These are phyloP conservation scores for Triplophysa siluroides DNA, from an alignment of 2,113 vertebrate genomes.

Conservation along the genomic window DNA sequence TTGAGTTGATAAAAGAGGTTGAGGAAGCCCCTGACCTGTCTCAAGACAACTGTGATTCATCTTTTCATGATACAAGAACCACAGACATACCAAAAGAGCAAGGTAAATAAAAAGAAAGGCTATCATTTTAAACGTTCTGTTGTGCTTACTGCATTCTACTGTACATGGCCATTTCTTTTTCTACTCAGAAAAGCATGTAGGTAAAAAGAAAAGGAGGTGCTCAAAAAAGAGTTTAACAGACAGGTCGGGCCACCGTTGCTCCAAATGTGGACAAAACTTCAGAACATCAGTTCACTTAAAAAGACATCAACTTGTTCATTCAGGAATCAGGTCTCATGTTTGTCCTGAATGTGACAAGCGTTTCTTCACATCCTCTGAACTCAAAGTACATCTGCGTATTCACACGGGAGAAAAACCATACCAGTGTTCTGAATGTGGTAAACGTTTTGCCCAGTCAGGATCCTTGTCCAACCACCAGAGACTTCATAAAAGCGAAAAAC, in stretches of 20 bases:
- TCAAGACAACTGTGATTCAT: not conserved
- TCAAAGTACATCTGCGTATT: constrained; percentile 16
- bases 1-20: constrained; percentile 1
- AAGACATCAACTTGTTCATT: constrained; percentile 27
- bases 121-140: not conserved
- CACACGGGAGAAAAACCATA: constrained; percentile 24
- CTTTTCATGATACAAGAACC: not conserved
- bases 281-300: constrained; percentile 19
- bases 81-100: not conserved
- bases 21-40: not conserved
- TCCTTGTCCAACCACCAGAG: constrained; percentile 18
- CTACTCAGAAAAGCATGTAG: not conserved
- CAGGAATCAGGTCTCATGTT: not conserved
- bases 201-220: not conserved
- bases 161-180: not conserved
- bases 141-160: not conserved
- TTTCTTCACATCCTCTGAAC: constrained; percentile 8
- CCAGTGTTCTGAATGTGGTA: constrained; percentile 23
- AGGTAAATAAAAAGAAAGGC: not conserved
- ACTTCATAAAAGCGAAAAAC: constrained; percentile 19
- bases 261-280: constrained; percentile 6
- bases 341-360: constrained; percentile 6
- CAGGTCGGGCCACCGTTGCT: not conserved
- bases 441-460: constrained; percentile 10
- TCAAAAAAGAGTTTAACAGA: not conserved